These are phyloP conservation scores for Anoplius nigerrimus DNA, from an alignment of 2,888 invertebrate species.

Conservation along the genomic window DNA sequence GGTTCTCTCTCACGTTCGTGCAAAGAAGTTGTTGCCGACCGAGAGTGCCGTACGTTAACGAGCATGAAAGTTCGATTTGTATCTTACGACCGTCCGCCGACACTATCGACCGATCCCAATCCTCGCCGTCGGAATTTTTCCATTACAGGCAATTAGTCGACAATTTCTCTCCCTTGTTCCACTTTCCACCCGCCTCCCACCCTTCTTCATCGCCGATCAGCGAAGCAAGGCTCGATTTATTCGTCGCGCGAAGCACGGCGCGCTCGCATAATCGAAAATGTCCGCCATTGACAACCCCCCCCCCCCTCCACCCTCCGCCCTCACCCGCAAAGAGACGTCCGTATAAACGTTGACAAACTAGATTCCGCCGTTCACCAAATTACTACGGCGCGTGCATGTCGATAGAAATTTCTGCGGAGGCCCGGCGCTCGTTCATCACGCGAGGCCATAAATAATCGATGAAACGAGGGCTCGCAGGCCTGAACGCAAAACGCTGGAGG, in stretches of 20 bases:
- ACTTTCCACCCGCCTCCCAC: not conserved
- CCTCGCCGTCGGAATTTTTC: too few relatives aligned
- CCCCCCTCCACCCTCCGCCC: too few relatives aligned
- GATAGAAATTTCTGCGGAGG: conserved; percentile 27
- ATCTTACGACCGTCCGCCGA: too few relatives aligned
- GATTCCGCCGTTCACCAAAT: conserved; percentile 19
- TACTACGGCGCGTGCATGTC: conserved; percentile 21
- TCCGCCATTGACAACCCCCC: conserved; percentile 20
- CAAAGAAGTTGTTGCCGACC: too few relatives aligned
- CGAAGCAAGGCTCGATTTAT: not conserved
- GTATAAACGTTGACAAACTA: conserved; percentile 25
- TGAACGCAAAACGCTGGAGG: too few relatives aligned
- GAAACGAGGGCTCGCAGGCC: not conserved
- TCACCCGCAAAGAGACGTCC: conserved; percentile 2
- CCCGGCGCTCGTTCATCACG: conserved; percentile 29
- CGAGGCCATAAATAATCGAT: conserved; percentile 13
- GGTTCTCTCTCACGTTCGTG: too few relatives aligned
- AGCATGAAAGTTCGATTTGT: too few relatives aligned
- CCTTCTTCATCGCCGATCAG: not conserved
- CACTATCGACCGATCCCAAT: too few relatives aligned
- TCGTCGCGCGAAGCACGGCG: conserved; percentile 9
- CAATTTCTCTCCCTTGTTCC: not conserved
- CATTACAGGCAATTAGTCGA: too few relatives aligned
- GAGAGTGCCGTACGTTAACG: too few relatives aligned
- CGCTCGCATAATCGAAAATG: conserved; percentile 19